phyloP scores from a whole-genome alignment of 2,797 vertebrate species.

The Pantherophis alleghaniensis region DNA sequence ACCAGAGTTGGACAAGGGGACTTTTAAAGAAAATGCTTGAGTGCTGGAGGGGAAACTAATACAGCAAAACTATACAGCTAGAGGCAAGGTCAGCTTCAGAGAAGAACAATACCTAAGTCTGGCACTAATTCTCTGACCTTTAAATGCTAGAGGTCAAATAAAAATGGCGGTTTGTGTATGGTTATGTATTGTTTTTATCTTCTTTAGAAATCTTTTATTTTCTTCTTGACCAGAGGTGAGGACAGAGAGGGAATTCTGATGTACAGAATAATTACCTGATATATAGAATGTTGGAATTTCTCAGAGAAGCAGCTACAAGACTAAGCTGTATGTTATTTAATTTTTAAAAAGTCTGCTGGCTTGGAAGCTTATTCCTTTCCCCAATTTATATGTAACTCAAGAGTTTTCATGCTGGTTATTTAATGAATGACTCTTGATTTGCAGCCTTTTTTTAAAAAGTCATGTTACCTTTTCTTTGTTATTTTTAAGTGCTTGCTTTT shows the following conservation, averaged over 20 bases:
- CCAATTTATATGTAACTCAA: neutral
- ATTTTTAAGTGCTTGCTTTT: neutral
- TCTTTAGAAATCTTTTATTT: slow-evolving; percentile 2
- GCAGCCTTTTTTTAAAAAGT: neutral
- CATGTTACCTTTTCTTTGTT: neutral
- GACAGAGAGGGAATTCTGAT: neutral
- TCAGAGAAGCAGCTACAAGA: neutral
- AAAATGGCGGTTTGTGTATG: neutral
- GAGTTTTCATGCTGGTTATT: neutral
- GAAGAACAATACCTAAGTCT: neutral
- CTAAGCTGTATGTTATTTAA: neutral
- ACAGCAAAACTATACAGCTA: neutral
- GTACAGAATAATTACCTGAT: neutral
- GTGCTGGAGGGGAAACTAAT: neutral
- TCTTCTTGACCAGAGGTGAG: neutral
- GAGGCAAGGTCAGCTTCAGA: neutral
- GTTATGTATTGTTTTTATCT: neutral
- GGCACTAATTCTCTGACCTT: neutral
- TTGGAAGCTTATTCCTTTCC: neutral
- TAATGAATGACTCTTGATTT: neutral
- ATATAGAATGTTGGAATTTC: neutral
- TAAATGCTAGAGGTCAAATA: neutral
- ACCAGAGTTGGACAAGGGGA: neutral
- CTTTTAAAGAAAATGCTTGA: slow-evolving; percentile 8
- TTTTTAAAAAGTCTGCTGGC: neutral